Evolutionary conservation across 2,113 vertebrate genomes (phyloP).

Genomic region (Nothobranchius kuhntae): DNA sequence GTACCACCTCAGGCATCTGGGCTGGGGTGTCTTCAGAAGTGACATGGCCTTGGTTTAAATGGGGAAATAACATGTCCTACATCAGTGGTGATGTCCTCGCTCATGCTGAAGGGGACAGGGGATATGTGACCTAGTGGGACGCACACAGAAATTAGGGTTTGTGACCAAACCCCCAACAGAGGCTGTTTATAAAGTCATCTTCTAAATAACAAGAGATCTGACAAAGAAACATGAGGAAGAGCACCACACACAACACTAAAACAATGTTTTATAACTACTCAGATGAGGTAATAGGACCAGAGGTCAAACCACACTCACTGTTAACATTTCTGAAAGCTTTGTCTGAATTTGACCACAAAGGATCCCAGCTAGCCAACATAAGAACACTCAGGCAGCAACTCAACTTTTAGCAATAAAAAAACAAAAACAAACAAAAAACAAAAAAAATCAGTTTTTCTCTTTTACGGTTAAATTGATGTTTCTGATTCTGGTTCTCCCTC

Average conservation of each 20-base stretch:
- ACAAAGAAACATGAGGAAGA: neutral
- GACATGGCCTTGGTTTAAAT: conserved; percentile 16
- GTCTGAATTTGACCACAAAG: neutral
- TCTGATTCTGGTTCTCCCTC: no score
- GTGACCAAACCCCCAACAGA: conserved; percentile 34
- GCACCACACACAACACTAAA: neutral
- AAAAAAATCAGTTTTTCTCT: no score
- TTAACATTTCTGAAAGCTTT: conserved; percentile 11
- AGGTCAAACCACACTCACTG: conserved; percentile 36
- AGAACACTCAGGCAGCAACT: no score
- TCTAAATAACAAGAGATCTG: conserved; percentile 23
- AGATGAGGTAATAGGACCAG: conserved; percentile 20
- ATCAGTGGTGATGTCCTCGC: conserved; percentile 78
- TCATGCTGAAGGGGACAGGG: conserved; percentile 62
- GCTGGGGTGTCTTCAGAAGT: conserved; percentile 63
- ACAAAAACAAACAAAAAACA: no score
- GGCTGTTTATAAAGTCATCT: conserved; percentile 28
- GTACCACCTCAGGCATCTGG: conserved; percentile 86
- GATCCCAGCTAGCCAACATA: conserved; percentile 14
- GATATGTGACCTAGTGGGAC: conserved; percentile 13
- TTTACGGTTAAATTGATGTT: no score
- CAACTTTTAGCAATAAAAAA: no score
- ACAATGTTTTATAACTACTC: neutral
- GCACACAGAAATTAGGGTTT: conserved; percentile 22
- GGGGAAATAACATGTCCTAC: conserved; percentile 9